A percentile compares a stretch with the other conserved stretches of the same genome.
These are phyloP conservation scores for Cheirogaleus medius DNA, from an alignment of 2,113 vertebrate species.

Conservation along the genomic window DNA sequence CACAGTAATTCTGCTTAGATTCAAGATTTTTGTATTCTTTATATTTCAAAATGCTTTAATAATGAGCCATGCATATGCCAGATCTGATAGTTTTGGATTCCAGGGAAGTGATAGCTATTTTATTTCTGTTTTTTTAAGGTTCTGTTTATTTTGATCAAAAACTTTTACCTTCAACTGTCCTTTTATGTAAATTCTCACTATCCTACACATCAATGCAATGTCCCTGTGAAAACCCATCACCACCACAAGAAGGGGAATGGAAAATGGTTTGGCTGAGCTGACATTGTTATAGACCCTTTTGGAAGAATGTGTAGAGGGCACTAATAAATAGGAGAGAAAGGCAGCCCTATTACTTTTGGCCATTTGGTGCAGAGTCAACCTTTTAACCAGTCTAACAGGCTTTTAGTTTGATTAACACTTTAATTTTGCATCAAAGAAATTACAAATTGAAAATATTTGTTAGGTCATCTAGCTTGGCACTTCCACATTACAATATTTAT, in stretches of 20 bases:
- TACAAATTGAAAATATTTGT: conserved; percentile 72
- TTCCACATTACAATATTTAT: conserved; percentile 64
- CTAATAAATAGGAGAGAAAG: conserved; percentile 18
- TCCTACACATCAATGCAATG: background rate
- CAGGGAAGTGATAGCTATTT: background rate
- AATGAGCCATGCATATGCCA: background rate
- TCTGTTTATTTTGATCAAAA: background rate
- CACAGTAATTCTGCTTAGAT: background rate
- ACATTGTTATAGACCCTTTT: background rate
- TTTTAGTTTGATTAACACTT: conserved; percentile 77
- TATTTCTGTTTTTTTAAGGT: background rate
- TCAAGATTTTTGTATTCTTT: background rate
- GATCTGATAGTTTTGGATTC: background rate
- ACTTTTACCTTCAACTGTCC: background rate
- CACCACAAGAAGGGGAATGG: background rate
- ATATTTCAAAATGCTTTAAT: background rate
- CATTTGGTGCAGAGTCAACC: conserved; percentile 33
- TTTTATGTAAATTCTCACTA: background rate
- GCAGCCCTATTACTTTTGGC: conserved; percentile 9
- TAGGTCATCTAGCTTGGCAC: conserved; percentile 59
- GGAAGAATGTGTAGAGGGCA: background rate
- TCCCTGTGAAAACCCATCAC: background rate
- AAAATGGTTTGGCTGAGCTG: background rate
- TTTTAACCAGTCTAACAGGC: conserved; percentile 64
- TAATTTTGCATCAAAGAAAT: conserved; percentile 73